Evolutionary conservation across 2,888 invertebrate species (phyloP).

Genomic region (Xanthorhoe spadicearia): DNA sequence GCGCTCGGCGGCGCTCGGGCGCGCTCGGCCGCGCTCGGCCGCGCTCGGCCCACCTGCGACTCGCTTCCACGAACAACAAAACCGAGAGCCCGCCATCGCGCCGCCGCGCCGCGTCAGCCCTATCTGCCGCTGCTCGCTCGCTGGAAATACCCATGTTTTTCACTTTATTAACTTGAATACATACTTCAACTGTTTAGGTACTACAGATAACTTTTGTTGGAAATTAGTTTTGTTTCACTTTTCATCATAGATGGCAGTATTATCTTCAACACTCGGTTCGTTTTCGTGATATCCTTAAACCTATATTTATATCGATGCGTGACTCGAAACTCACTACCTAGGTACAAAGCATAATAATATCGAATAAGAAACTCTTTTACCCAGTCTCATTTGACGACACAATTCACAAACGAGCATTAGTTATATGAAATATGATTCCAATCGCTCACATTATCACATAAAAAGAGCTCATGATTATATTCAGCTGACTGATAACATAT

Average conservation of each 20-base stretch:
- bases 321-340: neutral
- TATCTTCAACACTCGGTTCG: neutral
- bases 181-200: constrained; percentile 16
- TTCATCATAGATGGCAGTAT: constrained; percentile 5
- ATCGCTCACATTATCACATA: constrained; percentile 53
- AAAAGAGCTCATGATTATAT: constrained; percentile 64
- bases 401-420: constrained; percentile 29
- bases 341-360: neutral
- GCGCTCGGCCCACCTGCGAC: constrained; percentile 77
- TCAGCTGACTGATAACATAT: constrained; percentile 77
- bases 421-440: constrained; percentile 55
- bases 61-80: constrained; percentile 78
- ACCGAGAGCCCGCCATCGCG: constrained; percentile 59
- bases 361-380: constrained; percentile 31
- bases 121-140: constrained; percentile 54
- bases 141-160: constrained; percentile 60
- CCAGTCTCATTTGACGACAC: constrained; percentile 50
- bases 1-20: constrained; percentile 58
- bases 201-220: constrained; percentile 6
- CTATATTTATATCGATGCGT: neutral
- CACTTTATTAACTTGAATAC: constrained; percentile 42
- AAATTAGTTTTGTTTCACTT: constrained; percentile 15
- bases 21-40: constrained; percentile 44
- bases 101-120: constrained; percentile 57
- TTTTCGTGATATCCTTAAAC: neutral